Evolutionary conservation across 1,140 invertebrate species (phyloP).

Genomic region (Drosophila funebris): DNA sequence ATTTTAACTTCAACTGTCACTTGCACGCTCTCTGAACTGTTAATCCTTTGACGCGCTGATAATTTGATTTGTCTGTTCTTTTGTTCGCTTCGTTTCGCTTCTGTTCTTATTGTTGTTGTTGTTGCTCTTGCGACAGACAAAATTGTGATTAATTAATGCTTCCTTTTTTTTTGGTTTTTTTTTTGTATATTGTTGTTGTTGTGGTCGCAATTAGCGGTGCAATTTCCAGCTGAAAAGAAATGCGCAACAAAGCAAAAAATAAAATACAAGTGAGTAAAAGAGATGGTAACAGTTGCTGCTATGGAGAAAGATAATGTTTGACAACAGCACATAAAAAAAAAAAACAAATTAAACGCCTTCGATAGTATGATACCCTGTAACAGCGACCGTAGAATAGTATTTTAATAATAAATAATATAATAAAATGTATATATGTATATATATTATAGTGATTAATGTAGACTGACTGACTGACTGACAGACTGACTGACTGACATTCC

Average conservation of each 20-base stretch:
- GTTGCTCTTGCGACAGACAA: conserved; percentile 44
- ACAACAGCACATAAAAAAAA: too few species aligned
- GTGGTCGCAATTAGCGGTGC: conserved; percentile 56
- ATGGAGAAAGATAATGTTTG: too few species aligned
- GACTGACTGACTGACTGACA: too few species aligned
- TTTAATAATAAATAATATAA: too few species aligned
- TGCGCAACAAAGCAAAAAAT: conserved; percentile 40
- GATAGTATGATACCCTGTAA: too few species aligned
- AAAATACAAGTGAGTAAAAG: conserved; percentile 10
- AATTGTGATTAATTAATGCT: conserved; percentile 73
- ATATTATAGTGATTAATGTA: too few species aligned
- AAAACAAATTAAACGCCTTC: too few species aligned
- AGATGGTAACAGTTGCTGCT: not conserved
- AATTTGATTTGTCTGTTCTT: conserved; percentile 48
- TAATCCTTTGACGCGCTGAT: conserved; percentile 61
- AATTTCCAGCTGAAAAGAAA: conserved; percentile 65
- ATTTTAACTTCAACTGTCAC: not conserved
- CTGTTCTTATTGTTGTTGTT: not conserved
- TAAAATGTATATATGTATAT: too few species aligned
- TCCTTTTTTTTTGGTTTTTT: conserved; percentile 26
- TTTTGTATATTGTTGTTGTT: not conserved
- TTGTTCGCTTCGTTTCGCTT: conserved; percentile 8
- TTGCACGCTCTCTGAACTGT: conserved; percentile 12
- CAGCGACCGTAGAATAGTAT: too few species aligned
- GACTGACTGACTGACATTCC: too few species aligned